Evolutionary conservation across 1,140 invertebrate species (phyloP).

Genomic region (Brachystomella parvula): DNA sequence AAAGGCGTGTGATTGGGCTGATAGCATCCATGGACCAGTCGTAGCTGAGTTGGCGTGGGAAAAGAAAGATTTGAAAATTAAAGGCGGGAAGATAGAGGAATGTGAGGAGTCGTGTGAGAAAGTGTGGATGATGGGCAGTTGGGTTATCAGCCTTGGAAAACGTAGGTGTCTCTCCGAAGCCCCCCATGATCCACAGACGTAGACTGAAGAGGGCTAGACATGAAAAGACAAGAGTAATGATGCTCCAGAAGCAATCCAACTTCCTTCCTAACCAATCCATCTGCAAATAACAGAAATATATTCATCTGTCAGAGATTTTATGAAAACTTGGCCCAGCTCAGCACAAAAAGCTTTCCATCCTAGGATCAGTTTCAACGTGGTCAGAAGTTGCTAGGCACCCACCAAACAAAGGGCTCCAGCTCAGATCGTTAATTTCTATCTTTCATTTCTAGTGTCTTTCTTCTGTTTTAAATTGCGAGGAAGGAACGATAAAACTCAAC

Average conservation of each 20-base stretch:
- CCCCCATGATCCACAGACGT: slow-evolving; percentile 55
- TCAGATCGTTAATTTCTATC: too few species aligned
- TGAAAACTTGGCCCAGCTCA: too few species aligned
- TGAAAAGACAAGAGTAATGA: slow-evolving; percentile 52
- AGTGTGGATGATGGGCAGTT: slow-evolving; percentile 61
- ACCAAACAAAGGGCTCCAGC: too few species aligned
- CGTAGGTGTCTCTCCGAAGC: slow-evolving; percentile 52
- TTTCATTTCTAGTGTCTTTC: too few species aligned
- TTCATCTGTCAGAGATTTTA: too few species aligned
- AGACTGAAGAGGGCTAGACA: slow-evolving; percentile 53
- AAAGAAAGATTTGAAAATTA: slow-evolving; percentile 72
- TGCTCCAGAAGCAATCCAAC: slow-evolving; percentile 45
- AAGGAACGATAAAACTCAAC: too few species aligned
- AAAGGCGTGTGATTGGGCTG: slow-evolving; percentile 62
- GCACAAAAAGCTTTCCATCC: too few species aligned
- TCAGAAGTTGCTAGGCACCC: too few species aligned
- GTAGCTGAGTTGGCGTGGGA: slow-evolving; percentile 74
- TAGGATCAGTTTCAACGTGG: too few species aligned
- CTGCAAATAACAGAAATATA: slow-evolving; percentile 34
- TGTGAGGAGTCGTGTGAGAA: slow-evolving; percentile 64
- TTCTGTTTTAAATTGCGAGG: too few species aligned
- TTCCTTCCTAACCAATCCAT: slow-evolving; percentile 45
- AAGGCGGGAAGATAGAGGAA: slow-evolving; percentile 80
- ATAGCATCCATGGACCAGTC: slow-evolving; percentile 95
- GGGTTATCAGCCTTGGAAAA: slow-evolving; percentile 88